phyloP scores from a whole-genome alignment of 2,888 invertebrate species.

The Drosophila fulvimacula region DNA sequence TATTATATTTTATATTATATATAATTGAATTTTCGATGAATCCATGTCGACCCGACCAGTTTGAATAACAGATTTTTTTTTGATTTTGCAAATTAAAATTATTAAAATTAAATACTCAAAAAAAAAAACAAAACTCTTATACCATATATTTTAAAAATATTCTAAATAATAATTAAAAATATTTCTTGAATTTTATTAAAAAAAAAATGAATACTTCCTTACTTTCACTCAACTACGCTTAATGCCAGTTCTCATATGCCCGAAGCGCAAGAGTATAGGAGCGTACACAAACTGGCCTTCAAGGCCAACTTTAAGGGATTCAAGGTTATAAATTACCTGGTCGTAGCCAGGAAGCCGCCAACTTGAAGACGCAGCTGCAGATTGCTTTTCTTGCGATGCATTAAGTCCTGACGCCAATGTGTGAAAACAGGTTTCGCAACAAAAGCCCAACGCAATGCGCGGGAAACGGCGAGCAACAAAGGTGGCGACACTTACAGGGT shows the following conservation, averaged over 20 bases:
- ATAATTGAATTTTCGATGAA: too few species aligned
- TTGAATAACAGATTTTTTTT: too few species aligned
- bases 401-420: slow-evolving; percentile 22
- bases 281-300: slow-evolving; percentile 41
- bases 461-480: slow-evolving; percentile 3
- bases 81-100: too few species aligned
- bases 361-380: slow-evolving; percentile 20
- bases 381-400: slow-evolving; percentile 3
- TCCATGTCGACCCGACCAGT: too few species aligned
- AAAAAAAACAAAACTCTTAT: too few species aligned
- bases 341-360: slow-evolving; percentile 42
- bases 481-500: slow-evolving; percentile 9
- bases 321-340: slow-evolving; percentile 67
- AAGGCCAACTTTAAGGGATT: slow-evolving; percentile 70
- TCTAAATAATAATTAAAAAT: not conserved
- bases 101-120: too few species aligned
- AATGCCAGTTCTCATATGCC: not conserved
- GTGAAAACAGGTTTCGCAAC: slow-evolving; percentile 32
- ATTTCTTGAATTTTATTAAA: too few species aligned
- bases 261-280: not conserved
- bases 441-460: slow-evolving; percentile 28
- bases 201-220: not conserved
- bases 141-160: not conserved
- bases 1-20: too few species aligned
- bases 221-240: not conserved